A percentile compares a stretch with the other conserved stretches of the same genome.
phyloP scores from a whole-genome alignment of 2,797 vertebrate species.

The Dromococcyx pavoninus region DNA sequence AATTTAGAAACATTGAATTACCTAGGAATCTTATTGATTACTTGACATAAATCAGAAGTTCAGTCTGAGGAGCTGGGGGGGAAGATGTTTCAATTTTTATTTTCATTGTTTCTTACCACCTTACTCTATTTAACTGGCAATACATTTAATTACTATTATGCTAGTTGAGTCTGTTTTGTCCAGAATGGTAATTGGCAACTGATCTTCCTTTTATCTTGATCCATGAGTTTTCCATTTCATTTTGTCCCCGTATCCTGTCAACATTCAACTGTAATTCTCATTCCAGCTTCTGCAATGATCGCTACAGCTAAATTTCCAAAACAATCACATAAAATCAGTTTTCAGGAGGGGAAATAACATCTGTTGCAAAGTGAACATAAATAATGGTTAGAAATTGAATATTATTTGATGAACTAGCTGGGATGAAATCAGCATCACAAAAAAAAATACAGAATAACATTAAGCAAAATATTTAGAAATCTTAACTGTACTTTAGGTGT shows the following conservation, averaged over 20 bases:
- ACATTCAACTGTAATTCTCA: not conserved
- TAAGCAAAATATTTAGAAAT: not conserved
- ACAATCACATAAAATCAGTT: not conserved
- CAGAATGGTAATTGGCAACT: not conserved
- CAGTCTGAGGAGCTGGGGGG: not conserved
- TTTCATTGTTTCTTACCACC: not conserved
- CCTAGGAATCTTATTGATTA: not conserved
- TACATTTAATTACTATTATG: not conserved
- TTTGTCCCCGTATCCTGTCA: not conserved
- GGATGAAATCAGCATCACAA: not conserved
- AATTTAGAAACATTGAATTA: not conserved
- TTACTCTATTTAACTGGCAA: not conserved
- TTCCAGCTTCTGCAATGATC: not conserved
- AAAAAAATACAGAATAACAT: not conserved
- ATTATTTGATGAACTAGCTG: not conserved
- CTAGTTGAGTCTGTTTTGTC: not conserved
- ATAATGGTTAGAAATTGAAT: not conserved
- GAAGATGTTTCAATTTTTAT: not conserved
- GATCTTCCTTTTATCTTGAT: not conserved
- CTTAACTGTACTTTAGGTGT: not conserved
- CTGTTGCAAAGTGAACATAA: not conserved
- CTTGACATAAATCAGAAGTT: not conserved
- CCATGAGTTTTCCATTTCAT: not conserved
- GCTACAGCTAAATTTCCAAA: not conserved
- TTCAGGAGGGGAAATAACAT: not conserved